Percentiles rank a stretch among this genome's conserved stretches.
phyloP scores from a whole-genome alignment of 2,797 vertebrate genomes.

The Pteronotus mesoamericanus region DNA sequence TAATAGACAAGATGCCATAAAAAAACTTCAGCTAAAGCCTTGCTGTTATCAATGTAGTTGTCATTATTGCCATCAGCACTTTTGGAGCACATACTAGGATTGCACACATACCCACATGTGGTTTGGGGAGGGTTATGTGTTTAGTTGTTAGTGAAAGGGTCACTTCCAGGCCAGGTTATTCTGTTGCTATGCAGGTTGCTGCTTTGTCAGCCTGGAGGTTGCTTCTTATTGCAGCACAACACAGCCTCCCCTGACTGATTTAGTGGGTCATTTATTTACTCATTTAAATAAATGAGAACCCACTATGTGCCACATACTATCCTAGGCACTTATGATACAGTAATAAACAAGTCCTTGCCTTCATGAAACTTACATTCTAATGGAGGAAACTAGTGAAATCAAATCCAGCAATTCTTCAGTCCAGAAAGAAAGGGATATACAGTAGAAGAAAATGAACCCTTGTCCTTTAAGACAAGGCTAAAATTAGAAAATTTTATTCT shows the following conservation, averaged over 20 bases:
- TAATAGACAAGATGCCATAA: background rate
- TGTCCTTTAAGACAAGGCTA: background rate
- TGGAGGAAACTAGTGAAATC: background rate
- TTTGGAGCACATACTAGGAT: background rate
- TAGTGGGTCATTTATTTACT: background rate
- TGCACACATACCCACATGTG: background rate
- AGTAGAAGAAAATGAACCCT: background rate
- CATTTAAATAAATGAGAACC: background rate
- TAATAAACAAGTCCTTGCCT: background rate
- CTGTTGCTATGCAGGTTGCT: background rate
- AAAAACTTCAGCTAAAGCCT: background rate
- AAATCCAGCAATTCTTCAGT: background rate
- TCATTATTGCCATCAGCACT: background rate
- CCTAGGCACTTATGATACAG: background rate
- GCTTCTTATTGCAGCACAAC: background rate
- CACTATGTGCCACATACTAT: background rate
- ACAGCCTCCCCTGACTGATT: background rate
- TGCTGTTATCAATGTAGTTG: background rate
- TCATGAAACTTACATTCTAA: background rate
- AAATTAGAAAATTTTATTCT: background rate
- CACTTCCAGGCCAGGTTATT: background rate
- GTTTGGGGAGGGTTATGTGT: background rate
- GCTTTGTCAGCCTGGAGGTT: background rate
- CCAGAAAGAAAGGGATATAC: background rate
- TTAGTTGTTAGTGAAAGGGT: background rate